Percentiles rank a stretch among this genome's conserved stretches.
Conservation (phyloP, 2,797 vertebrate genomes). For the Cyprinella venusta region DNA sequence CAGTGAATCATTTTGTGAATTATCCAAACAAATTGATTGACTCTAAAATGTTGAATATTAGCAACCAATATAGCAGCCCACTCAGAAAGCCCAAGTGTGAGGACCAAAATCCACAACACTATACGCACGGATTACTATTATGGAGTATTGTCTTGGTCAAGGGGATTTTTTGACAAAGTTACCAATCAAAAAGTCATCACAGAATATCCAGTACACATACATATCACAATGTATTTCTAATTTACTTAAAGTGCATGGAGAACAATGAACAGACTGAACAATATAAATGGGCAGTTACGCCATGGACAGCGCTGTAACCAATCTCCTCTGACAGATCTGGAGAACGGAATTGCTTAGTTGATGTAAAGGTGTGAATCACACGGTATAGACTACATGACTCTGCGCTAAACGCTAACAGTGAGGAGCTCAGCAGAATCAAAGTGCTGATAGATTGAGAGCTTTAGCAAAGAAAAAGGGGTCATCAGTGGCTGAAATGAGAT, state of each 20-base stretch:
- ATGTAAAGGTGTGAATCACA: background rate
- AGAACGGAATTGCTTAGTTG: conserved; percentile 5
- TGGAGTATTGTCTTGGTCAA: background rate
- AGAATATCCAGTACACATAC: background rate
- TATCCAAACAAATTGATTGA: background rate
- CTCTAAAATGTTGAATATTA: background rate
- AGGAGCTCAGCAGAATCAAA: conserved; percentile 43
- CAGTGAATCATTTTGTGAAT: background rate
- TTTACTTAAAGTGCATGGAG: background rate
- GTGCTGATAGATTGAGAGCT: conserved; percentile 40
- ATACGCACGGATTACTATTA: background rate
- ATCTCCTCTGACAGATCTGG: background rate
- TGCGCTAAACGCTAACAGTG: conserved; percentile 13
- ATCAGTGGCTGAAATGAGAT: conserved; percentile 59
- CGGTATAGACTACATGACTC: conserved; percentile 18
- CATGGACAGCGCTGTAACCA: background rate
- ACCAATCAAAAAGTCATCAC: background rate
- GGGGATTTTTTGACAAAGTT: background rate
- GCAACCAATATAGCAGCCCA: background rate
- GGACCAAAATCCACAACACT: background rate
- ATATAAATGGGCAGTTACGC: background rate
- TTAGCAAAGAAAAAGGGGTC: conserved; percentile 48
- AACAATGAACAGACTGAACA: conserved; percentile 5
- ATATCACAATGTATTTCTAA: background rate
- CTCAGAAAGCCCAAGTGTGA: background rate